Base-by-base conservation (phyloP, 2,797 vertebrate species). In the Lutjanus argentimaculatus region DNA sequence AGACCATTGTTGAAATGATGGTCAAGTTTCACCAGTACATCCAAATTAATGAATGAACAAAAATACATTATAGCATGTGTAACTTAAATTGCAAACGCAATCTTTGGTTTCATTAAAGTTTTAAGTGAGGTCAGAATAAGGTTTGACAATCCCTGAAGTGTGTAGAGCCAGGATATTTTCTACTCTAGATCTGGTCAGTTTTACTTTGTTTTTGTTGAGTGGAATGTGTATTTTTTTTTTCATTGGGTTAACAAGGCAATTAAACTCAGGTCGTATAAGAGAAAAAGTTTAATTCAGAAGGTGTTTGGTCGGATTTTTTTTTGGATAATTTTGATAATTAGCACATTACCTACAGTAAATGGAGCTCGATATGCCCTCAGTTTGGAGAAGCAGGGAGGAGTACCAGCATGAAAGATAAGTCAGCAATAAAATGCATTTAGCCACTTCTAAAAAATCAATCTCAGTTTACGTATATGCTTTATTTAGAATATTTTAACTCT, bases 1-100 rank as follows among this genome's bases (percentile, higher is more conserved):
- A 45, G 21, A 25, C 16, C 12, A 56, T 25, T 48, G 43, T 85
- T n/a, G 51, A 63, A 69, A 69, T 56, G 63, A 48, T 66, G 30
- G 66, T 59, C 25, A 21, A 5, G 40, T 21, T 36, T 72, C 70
- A 63, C 15, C 49, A 12, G 9, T 40, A 17, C 40, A 42, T 68
- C 65, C 30, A 22, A 63, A 62, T 25, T 16, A 61, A 66, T 46
- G 8, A 69, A 55, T 46, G 6, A 16, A 59, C 64, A 72, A 72
- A 73, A 76, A 74, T 52, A 16, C 13, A 51, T 30, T 2, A 48
- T 2, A 57, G 11, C 10, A 9, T 45, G 12, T 45, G 7, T 25
- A 52, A 58, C 17, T 12, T 21, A 59, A 16, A 16, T 36, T 16
- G 45, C 22, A 71, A 59, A 58, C 21, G 46, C n/a, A 71, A 52